phyloP scores from a whole-genome alignment of 2,113 vertebrate genomes.

The Ageneiosus marmoratus region DNA sequence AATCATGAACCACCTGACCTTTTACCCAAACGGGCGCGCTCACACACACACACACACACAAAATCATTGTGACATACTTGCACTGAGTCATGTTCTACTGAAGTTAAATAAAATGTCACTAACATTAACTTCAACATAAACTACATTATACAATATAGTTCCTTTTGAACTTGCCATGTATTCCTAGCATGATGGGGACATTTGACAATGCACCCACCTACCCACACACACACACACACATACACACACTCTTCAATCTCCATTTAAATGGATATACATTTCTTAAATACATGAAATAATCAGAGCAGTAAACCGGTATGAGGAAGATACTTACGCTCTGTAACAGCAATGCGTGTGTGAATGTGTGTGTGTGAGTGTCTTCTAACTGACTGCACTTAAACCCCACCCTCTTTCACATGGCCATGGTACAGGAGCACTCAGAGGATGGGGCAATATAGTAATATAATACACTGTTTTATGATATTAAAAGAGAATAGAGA shows the following conservation, averaged over 20 bases:
- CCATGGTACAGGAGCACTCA: background rate
- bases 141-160: background rate
- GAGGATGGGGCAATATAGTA: background rate
- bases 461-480: no score
- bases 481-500: no score
- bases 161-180: background rate
- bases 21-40: constrained; percentile 48
- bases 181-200: background rate
- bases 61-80: background rate
- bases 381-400: background rate
- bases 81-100: background rate
- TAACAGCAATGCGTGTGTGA: constrained; percentile 16
- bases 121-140: background rate
- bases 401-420: background rate
- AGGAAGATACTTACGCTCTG: constrained; percentile 5
- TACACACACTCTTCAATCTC: background rate
- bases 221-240: background rate
- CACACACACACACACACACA: background rate
- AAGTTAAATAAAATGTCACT: background rate
- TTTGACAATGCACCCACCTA: background rate
- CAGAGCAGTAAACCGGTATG: background rate
- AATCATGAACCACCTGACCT: background rate
- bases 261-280: background rate
- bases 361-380: background rate
- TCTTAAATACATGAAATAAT: background rate